phyloP scores from a whole-genome alignment of 2,888 invertebrate genomes.

The Cephus rjabovi region DNA sequence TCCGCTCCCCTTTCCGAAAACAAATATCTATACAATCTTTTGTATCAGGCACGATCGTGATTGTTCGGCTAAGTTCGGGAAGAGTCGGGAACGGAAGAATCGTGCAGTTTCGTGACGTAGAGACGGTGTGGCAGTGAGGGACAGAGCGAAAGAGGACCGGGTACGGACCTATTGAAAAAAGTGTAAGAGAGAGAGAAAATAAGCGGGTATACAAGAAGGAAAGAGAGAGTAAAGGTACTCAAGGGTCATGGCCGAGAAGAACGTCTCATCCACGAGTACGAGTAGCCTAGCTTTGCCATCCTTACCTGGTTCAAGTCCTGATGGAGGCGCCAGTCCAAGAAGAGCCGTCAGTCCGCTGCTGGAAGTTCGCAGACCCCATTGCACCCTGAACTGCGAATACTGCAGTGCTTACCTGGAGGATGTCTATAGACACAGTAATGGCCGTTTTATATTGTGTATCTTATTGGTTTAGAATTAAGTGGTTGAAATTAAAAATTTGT shows the following conservation, averaged over 20 bases:
- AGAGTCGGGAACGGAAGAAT: too few species aligned
- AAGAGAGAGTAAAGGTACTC: neutral
- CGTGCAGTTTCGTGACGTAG: too few species aligned
- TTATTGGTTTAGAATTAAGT: too few species aligned
- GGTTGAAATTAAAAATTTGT: too few species aligned
- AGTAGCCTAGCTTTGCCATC: constrained; percentile 59
- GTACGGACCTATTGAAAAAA: neutral
- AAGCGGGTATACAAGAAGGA: neutral
- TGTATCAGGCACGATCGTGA: too few species aligned
- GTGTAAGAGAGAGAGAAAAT: neutral
- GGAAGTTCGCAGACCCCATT: constrained; percentile 78
- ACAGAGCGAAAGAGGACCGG: too few species aligned
- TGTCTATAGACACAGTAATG: constrained; percentile 72
- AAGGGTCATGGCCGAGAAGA: constrained; percentile 54
- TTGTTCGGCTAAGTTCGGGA: too few species aligned
- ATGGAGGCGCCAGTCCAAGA: constrained; percentile 68
- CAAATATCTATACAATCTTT: too few species aligned
- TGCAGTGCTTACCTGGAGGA: constrained; percentile 78
- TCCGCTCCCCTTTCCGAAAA: too few species aligned
- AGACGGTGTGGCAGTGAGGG: too few species aligned
- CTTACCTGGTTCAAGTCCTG: constrained; percentile 58
- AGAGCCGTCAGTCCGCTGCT: constrained; percentile 78
- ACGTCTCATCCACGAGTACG: constrained; percentile 53
- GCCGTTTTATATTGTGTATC: too few species aligned
- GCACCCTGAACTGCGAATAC: constrained; percentile 79